phyloP scores from a whole-genome alignment of 1,140 invertebrate genomes.

The Brachionus manjavacas region DNA sequence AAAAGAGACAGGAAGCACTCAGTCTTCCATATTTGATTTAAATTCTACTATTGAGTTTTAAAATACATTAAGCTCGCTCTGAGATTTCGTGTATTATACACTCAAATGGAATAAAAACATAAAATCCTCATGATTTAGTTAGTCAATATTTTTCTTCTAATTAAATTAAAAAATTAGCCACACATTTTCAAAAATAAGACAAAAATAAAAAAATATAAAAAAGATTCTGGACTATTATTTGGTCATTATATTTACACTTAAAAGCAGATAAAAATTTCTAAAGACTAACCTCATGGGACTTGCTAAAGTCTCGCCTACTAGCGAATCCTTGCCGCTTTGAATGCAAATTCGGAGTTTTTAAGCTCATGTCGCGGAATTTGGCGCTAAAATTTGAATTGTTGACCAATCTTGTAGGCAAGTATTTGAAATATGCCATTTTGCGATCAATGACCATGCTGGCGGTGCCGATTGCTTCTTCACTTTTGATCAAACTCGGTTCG shows the following conservation, averaged over 20 bases:
- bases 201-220: no score
- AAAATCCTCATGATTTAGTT: no score
- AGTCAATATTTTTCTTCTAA: not conserved
- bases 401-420: not conserved
- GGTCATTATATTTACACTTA: not conserved
- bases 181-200: no score
- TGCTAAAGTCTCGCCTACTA: not conserved
- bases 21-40: not conserved
- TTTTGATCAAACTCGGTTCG: not conserved
- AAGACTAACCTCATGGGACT: slow-evolving; percentile 30
- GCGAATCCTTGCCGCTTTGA: slow-evolving; percentile 16
- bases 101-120: no score
- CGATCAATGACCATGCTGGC: not conserved
- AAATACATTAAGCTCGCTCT: no score
- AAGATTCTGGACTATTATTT: not conserved
- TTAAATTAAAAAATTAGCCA: not conserved
- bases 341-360: not conserved
- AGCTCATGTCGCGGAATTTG: slow-evolving; percentile 1
- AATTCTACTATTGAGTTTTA: not conserved
- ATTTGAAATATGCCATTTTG: not conserved
- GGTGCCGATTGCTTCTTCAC: not conserved
- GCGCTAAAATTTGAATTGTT: not conserved
- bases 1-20: not conserved
- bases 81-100: not conserved
- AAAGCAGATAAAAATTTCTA: not conserved